Evolutionary conservation across 2,797 vertebrate genomes (phyloP).

Genomic region (Halcyon chelicuti): DNA sequence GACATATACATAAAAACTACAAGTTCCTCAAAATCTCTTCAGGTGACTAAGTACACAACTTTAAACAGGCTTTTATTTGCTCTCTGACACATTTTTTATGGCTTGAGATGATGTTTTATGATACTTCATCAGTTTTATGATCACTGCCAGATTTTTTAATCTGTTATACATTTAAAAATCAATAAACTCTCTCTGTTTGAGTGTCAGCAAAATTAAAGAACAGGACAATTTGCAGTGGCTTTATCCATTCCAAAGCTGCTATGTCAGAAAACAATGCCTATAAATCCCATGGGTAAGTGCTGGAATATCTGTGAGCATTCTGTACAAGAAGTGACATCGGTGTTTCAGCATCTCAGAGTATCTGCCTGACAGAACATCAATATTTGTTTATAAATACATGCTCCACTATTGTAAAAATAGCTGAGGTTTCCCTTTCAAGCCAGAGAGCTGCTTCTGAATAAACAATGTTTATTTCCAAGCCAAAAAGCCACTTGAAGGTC

Average conservation of each 20-base stretch:
- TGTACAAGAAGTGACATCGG: neutral
- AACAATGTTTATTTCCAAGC: neutral
- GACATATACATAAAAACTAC: neutral
- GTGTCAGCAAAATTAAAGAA: neutral
- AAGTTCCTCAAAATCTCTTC: neutral
- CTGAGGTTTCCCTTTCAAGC: neutral
- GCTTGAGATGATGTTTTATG: neutral
- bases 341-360: neutral
- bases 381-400: neutral
- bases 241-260: neutral
- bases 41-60: neutral
- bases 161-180: neutral
- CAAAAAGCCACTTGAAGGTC: neutral
- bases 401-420: neutral
- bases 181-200: neutral
- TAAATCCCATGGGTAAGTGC: neutral
- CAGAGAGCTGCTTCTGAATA: neutral
- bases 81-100: constrained; percentile 1
- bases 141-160: neutral
- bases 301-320: neutral
- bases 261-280: neutral
- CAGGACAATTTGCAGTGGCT: neutral
- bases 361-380: neutral
- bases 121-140: neutral
- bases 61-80: neutral